These are phyloP conservation scores for Calyptomena viridis DNA, from an alignment of 2,113 vertebrate species.

Conservation along the genomic window DNA sequence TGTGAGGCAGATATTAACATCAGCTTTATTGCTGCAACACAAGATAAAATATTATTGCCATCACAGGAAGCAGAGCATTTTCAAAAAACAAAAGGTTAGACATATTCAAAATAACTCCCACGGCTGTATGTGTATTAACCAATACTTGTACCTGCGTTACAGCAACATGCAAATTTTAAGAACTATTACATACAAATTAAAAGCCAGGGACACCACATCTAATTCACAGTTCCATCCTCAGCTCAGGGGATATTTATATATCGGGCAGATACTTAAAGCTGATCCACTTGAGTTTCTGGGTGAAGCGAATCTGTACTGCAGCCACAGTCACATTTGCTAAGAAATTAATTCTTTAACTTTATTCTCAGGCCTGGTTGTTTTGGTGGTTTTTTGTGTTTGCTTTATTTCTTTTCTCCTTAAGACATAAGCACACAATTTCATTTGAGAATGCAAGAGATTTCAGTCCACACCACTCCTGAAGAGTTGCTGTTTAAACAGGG, in stretches of 20 bases:
- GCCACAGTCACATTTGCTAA: neutral
- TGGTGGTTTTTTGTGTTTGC: neutral
- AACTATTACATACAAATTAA: neutral
- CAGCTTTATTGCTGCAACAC: neutral
- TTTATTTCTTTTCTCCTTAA: neutral
- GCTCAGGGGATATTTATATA: neutral
- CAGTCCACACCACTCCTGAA: neutral
- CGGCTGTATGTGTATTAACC: neutral
- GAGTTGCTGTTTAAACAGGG: neutral
- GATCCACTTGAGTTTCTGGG: neutral
- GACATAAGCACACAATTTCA: neutral
- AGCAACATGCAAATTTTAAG: neutral
- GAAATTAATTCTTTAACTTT: neutral
- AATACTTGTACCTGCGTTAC: neutral
- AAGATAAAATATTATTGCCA: neutral
- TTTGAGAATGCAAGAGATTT: conserved; percentile 22
- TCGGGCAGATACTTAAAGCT: neutral
- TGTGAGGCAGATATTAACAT: neutral
- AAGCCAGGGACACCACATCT: neutral
- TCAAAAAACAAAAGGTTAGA: neutral
- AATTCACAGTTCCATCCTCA: neutral
- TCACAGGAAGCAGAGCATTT: neutral
- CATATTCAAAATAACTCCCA: neutral
- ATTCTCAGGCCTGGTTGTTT: neutral
- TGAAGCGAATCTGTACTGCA: neutral